phyloP scores from a whole-genome alignment of 2,888 invertebrate species.

The Chelonus formosanus region DNA sequence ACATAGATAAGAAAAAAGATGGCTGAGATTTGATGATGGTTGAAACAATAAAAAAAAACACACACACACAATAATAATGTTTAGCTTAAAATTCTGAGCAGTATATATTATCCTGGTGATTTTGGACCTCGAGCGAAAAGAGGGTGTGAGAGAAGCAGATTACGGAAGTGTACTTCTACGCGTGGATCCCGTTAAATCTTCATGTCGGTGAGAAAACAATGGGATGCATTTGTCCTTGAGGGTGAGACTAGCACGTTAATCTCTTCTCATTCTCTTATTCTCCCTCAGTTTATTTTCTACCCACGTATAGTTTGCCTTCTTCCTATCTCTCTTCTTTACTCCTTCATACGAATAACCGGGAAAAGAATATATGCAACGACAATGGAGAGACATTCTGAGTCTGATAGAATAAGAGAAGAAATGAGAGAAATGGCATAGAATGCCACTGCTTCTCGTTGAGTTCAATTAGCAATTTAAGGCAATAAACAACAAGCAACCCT shows the following conservation, averaged over 20 bases:
- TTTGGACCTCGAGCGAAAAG: too few species aligned
- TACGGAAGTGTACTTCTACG: conserved; percentile 14
- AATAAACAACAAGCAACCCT: conserved; percentile 52
- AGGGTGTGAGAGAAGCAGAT: conserved; percentile 1
- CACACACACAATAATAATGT: too few species aligned
- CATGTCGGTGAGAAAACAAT: conserved; percentile 47
- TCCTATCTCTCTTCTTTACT: conserved; percentile 6
- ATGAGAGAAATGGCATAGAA: conserved; percentile 28
- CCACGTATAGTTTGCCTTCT: conserved; percentile 25
- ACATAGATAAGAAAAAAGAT: too few species aligned
- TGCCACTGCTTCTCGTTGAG: conserved; percentile 39
- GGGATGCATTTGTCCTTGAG: conserved; percentile 45
- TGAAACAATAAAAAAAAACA: too few species aligned
- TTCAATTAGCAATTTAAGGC: conserved; percentile 62
- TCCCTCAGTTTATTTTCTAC: conserved; percentile 29
- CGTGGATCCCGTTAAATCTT: conserved; percentile 45
- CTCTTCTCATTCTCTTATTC: conserved; percentile 37
- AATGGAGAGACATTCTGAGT: conserved; percentile 1
- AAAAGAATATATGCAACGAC: conserved; percentile 33
- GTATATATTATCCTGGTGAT: too few species aligned
- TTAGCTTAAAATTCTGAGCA: too few species aligned
- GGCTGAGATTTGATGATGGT: too few species aligned
- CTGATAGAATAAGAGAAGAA: conserved; percentile 11
- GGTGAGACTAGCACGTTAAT: conserved; percentile 46
- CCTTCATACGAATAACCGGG: conserved; percentile 7